phyloP scores from a whole-genome alignment of 2,888 invertebrate genomes.

The Spodoptera littoralis region DNA sequence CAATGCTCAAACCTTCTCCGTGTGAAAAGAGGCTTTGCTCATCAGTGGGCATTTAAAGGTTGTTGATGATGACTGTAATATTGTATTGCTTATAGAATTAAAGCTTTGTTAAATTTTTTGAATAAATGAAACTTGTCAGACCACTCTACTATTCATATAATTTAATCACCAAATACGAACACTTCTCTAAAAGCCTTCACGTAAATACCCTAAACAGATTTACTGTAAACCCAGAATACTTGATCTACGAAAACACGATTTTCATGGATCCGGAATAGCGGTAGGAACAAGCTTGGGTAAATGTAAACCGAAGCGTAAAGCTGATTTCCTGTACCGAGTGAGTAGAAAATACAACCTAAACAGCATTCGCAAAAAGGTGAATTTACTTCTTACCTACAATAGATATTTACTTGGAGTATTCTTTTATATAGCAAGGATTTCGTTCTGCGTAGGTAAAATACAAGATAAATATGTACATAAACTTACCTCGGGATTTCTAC shows the following conservation, averaged over 20 bases:
- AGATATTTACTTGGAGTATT: slow-evolving; percentile 29
- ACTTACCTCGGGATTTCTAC: slow-evolving; percentile 73
- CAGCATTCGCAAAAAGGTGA: slow-evolving; percentile 24
- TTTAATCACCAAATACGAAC: background rate
- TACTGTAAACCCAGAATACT: slow-evolving; percentile 23
- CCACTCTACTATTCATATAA: too few species aligned
- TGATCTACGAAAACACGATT: slow-evolving; percentile 32
- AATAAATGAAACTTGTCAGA: too few species aligned
- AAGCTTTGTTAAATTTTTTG: too few species aligned
- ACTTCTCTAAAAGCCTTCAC: slow-evolving; percentile 4
- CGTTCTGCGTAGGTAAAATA: slow-evolving; percentile 22
- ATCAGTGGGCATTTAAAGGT: too few species aligned
- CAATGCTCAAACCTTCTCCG: too few species aligned
- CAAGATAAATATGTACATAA: slow-evolving; percentile 40
- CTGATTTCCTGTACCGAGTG: slow-evolving; percentile 18
- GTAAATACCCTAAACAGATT: slow-evolving; percentile 27
- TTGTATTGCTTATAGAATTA: too few species aligned
- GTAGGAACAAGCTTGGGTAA: slow-evolving; percentile 32
- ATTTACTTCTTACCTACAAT: slow-evolving; percentile 21
- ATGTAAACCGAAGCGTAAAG: slow-evolving; percentile 29
- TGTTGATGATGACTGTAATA: too few species aligned
- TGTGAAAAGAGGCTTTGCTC: too few species aligned
- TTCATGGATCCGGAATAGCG: slow-evolving; percentile 33
- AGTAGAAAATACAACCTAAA: slow-evolving; percentile 28
- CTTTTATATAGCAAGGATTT: slow-evolving; percentile 25